Evolutionary conservation across 2,797 vertebrate species (phyloP), one percentile per base, ranked within the genome.

Genomic region (Enteromius viviparus): DNA sequence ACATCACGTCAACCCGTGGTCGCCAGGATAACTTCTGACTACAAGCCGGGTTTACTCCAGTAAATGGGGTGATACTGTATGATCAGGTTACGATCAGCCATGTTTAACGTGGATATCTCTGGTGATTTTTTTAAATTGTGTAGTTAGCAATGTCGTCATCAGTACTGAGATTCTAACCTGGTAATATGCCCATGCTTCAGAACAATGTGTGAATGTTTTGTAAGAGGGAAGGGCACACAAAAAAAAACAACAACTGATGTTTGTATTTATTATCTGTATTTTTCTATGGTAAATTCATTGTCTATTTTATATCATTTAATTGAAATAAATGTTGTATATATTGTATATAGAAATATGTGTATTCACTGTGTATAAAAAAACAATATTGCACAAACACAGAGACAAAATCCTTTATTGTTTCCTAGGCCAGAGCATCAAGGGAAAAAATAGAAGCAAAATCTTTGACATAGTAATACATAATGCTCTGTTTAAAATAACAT

Each of bases 251-350:
- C 19, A 47, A 82, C 79, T 93, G 90, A 87, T 93, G 92, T 95
- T 95, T 95, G 93, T 95, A 95, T 95, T 95, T 95, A 95, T 96
- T 95, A 95, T 90, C 88, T 94, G 94, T 95, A 95, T 95, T 96
- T 96, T 96, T 95, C 94, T 95, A 95, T 94, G 94, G 94, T 94
- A 93, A 95, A 93, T 95, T 94, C 93, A 94, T 93, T 92, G 94
- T 94, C 93, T 96, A 95, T 96, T 96, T 95, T 96, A 95, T 95
- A 95, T 84, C 94, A 93, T 94, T 83, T 95, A 94, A 95, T 94
- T 94, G 92, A 94, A 95, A 95, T 95, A 95, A 95, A 95, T 95
- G 93, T 95, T 95, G 94, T 96, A 95, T 94, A 96, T 95, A 95
- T 95, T 96, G 95, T 95, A 95, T 92, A 95, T 94, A 95, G 89